Conservation (phyloP, 2,888 invertebrate genomes). For the Stratiomys singularior region DNA sequence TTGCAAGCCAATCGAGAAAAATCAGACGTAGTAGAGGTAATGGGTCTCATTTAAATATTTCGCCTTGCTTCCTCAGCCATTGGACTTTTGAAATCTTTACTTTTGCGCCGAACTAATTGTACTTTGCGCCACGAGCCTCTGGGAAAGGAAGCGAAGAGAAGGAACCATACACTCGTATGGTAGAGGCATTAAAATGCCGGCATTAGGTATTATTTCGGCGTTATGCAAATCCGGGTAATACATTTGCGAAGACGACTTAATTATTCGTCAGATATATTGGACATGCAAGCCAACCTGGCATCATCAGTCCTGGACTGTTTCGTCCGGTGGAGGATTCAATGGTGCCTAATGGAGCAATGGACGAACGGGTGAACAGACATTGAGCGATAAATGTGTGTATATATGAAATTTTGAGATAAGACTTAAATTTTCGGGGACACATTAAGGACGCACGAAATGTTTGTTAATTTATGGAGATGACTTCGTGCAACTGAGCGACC, state of each 20-base stretch:
- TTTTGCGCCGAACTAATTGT: too few species aligned
- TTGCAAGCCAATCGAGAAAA: background rate
- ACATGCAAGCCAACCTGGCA: background rate
- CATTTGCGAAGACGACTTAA: conserved; percentile 5
- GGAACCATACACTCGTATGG: background rate
- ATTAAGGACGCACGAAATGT: background rate
- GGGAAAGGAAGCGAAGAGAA: background rate
- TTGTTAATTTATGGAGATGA: background rate
- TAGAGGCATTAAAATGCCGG: background rate
- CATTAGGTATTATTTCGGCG: conserved; percentile 10
- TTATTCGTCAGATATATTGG: conserved; percentile 7
- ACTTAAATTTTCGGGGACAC: background rate
- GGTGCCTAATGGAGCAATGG: background rate
- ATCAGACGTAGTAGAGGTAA: background rate
- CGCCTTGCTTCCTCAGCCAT: too few species aligned
- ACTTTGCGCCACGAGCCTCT: background rate
- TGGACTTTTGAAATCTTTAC: too few species aligned
- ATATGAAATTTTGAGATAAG: conserved; percentile 20
- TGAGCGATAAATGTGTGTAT: background rate
- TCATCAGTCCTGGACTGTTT: background rate
- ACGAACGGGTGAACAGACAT: background rate
- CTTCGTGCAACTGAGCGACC: too few species aligned
- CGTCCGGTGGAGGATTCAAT: background rate
- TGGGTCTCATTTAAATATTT: too few species aligned
- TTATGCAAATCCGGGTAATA: conserved; percentile 16